Evolutionary conservation across 35 echinoderm and acorn worm species (phyloP), one percentile per base, ranked within the genome.

Genomic region (Stichopus chloronotus): DNA sequence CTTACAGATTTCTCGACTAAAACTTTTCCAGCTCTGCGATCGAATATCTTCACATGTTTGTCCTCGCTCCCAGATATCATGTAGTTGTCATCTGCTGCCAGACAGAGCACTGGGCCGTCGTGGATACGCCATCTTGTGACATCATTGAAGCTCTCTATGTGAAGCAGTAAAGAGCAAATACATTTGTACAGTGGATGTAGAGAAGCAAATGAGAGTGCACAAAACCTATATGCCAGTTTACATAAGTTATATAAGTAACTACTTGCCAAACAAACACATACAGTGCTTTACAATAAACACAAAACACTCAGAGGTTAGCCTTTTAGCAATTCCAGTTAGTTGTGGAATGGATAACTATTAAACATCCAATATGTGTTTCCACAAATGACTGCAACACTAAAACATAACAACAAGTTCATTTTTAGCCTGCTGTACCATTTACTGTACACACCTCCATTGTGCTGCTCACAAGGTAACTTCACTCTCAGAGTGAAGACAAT

Each of bases 51-150:
- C 1, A 99, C 82, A 23, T 92, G 92, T 55, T 90, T 93, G 53
- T 99, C 97, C 57, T 99, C 97, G 80, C 97, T 99, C 55, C 92
- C 97, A 16, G 92, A 94, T 19, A 99, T 95, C 78, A 99, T 99
- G 78, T 99, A 99, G 14, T 95, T 76, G 21, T 93, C 87, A 89
- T 94, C 96, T 2, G 76, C 84, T 59, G 83, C 81, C 58, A 92
- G 61, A 55, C 81, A 95, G 12, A 92, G 83, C 8, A 95, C 69
- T 55, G 94, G 94, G 0, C 79, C 88, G 8, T 56, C 25, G 77
- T 92, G 94, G 53, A 74, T 65, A 19, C 21, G 55, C 72, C 74
- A 80, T 58, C 20, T 94, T 25, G 87, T 89, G 24, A 89, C 25
- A 59, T 12, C 24, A 9, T 30, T 83, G 12, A 14, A 83, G 19